Percentiles rank a stretch among this genome's conserved stretches.
These are phyloP conservation scores for Melopsittacus undulatus DNA, from an alignment of 2,797 vertebrate species.

Conservation along the genomic window DNA sequence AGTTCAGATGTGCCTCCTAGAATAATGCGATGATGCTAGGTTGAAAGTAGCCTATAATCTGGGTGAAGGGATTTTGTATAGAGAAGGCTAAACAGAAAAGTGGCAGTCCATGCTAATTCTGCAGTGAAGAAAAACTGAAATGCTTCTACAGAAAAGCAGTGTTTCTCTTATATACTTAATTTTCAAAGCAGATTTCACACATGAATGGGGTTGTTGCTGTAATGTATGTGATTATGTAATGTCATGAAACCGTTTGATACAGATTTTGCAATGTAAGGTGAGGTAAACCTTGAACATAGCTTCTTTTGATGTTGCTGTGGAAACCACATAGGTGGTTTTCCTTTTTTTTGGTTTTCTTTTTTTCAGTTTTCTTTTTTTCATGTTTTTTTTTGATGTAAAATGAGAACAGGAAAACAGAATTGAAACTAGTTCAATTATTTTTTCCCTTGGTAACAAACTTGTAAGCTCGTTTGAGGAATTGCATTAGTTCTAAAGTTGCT, in stretches of 20 bases:
- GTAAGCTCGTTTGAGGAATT: background rate
- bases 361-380: accelerated
- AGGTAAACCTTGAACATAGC: background rate
- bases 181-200: background rate
- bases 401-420: background rate
- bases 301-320: background rate
- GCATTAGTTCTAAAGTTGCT: background rate
- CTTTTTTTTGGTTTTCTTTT: background rate
- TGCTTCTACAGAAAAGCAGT: background rate
- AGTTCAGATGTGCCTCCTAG: background rate
- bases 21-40: background rate
- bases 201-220: background rate
- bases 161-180: background rate
- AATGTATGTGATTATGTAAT: background rate
- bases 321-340: background rate
- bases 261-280: background rate
- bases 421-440: background rate
- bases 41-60: background rate
- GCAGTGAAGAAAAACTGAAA: background rate
- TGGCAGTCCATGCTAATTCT: background rate
- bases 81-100: background rate
- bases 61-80: background rate
- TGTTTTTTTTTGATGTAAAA: background rate
- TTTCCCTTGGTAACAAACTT: background rate
- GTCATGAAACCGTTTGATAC: background rate